Base-by-base conservation (phyloP, 2,888 invertebrate species). In the Thymelicus acteon region DNA sequence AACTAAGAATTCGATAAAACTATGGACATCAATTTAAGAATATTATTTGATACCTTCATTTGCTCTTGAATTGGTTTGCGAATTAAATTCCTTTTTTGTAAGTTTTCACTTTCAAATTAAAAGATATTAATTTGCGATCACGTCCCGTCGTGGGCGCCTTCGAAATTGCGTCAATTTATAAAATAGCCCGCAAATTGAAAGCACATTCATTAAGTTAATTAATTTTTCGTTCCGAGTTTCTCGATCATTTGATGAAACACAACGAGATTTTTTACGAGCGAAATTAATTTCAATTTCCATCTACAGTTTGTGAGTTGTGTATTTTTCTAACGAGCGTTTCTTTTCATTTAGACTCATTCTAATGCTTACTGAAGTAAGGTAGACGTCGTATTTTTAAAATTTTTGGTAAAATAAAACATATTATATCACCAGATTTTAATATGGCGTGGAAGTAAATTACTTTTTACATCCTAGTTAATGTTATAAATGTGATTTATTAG, bases 171-270 rank as follows among this genome's bases (percentile, higher is more conserved):
- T 63, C 58, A 63, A 63, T 69, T 69, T 63, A 63, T 13, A 37
- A 69, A 58, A 69, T 58, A 58, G 57, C 63, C 67, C 60, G 19
- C 39, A 39, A 49, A 69, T 63, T 63, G 63, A 24, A 69, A 19
- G 63, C n/a, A 31, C 48, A 47, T 69, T 69, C 62, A 69, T 63
- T 63, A 69, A 63, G 58, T 58, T 63, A 64, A 69, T 69, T 63
- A 69, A 48, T 69, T 69, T 69, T 63, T 61, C 49, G 48, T 48
- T 48, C 39, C 63, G 57, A 58, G 63, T 69, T 63, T 57, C 58
- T 47, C 57, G 49, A 69, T 69, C n/a, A 63, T 69, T 63, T 69
- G 54, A 63, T 49, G 40, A 63, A 63, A 69, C 40, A 57, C 19
- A 62, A 63, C 15, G 61, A 44, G 52, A 52, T 54, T 69, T 60